Conservation (phyloP, 2,888 invertebrate species). For the Drosophila infuscata region DNA sequence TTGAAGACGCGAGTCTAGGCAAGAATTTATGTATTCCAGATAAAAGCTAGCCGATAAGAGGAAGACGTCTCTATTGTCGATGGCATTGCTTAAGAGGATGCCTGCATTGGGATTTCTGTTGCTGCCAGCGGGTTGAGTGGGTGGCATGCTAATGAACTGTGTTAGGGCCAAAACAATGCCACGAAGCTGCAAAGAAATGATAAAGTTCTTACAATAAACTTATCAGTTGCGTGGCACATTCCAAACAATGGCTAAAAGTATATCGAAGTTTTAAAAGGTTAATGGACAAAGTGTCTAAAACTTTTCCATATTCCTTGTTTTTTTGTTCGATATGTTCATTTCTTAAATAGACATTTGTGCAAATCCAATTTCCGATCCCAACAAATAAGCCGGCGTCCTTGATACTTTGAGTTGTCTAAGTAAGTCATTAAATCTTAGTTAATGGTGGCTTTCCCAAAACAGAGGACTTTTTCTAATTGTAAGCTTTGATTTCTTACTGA, state of each 20-base stretch:
- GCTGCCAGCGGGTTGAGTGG: not conserved
- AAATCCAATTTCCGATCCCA: slow-evolving; percentile 11
- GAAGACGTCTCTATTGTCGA: slow-evolving; percentile 37
- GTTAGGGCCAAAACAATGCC: slow-evolving; percentile 43
- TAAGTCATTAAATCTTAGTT: slow-evolving; percentile 4
- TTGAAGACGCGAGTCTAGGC: slow-evolving; percentile 58
- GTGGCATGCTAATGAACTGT: slow-evolving; percentile 68
- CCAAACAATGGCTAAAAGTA: slow-evolving; percentile 37
- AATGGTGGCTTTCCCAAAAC: not conserved
- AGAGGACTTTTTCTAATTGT: not conserved
- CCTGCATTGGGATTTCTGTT: slow-evolving; percentile 38
- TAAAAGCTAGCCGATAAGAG: slow-evolving; percentile 63
- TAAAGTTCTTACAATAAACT: slow-evolving; percentile 52
- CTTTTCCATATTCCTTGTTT: slow-evolving; percentile 20
- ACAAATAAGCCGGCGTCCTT: slow-evolving; percentile 21
- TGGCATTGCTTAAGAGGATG: slow-evolving; percentile 34
- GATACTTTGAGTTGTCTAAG: slow-evolving; percentile 9
- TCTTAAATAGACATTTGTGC: slow-evolving; percentile 11
- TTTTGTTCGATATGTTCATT: slow-evolving; percentile 5
- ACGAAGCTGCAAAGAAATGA: slow-evolving; percentile 40
- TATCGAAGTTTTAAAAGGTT: slow-evolving; percentile 38
- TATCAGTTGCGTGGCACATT: slow-evolving; percentile 48
- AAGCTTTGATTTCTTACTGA: not conserved
- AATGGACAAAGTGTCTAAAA: slow-evolving; percentile 43
- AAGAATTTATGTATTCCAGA: slow-evolving; percentile 74